Evolutionary conservation across 2,113 vertebrate species (phyloP).

Genomic region (Phrynocephalus versicolor): DNA sequence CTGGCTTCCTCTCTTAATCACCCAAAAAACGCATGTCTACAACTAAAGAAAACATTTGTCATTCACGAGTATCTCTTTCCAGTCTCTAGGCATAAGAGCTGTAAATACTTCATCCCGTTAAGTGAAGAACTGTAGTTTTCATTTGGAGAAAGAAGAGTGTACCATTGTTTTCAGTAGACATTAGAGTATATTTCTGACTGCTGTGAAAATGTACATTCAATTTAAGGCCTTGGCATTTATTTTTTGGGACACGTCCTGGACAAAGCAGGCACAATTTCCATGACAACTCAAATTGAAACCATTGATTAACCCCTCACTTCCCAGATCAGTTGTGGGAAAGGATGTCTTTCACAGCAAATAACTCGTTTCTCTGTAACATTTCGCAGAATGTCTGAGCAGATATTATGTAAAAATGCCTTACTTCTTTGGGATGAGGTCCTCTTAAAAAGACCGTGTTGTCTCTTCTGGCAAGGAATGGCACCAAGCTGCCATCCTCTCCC

Average conservation of each 20-base stretch:
- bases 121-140: constrained; percentile 16
- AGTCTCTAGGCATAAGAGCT: constrained; percentile 23
- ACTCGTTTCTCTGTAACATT: background rate
- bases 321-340: background rate
- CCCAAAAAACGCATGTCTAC: constrained; percentile 20
- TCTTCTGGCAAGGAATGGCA: background rate
- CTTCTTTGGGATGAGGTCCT: background rate
- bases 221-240: background rate
- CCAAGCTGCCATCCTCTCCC: background rate
- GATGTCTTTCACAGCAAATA: background rate
- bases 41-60: constrained; percentile 18
- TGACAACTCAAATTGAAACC: background rate
- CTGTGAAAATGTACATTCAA: background rate
- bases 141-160: constrained; percentile 20
- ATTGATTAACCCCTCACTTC: background rate
- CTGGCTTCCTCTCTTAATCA: constrained; percentile 71
- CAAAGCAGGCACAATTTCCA: background rate
- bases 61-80: background rate
- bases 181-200: background rate
- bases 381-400: background rate
- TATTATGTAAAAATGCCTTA: background rate
- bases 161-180: background rate
- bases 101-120: constrained; percentile 35
- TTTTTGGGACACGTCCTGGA: background rate
- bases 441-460: background rate